Evolutionary conservation across 2,888 invertebrate species (phyloP), one percentile per base, ranked within the genome.

Genomic region (Xylota segnis): DNA sequence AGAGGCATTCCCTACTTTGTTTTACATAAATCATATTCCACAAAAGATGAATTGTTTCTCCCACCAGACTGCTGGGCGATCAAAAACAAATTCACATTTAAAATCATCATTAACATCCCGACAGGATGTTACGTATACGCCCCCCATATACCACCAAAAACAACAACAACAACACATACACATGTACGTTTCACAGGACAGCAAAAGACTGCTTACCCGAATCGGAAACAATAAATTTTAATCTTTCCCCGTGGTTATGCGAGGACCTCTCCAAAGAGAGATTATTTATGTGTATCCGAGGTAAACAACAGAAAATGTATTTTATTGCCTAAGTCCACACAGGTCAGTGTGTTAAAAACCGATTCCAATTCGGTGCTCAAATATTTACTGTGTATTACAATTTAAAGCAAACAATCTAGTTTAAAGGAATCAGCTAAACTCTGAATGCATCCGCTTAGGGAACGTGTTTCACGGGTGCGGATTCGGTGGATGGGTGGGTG

Each of bases 151-250:
- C n/a, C n/a, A n/a, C n/a, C n/a, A n/a, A n/a, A 9, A n/a, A 23
- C 23, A 23, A 1, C 23, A 23, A 23, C 23, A 3, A 23, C 23
- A 23, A 23, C 23, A 23, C 23, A 23, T 3, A 23, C n/a, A 10
- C 7, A 14, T 29, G 9, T n/a, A n/a, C n/a, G 23, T 23, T 3
- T 2, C 23, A 6, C 23, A 40, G 3, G 12, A 16, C 23, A 16
- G n/a, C n/a, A 54, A 50, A 27, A 32, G 50, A 65, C 43, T 40
- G 43, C 65, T 52, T 43, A 58, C 29, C 43, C 29, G 47, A 47
- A 78, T 47, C 61, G 54, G 37, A 59, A 81, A 52, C 68, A 68
- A 81, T 81, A 81, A 75, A 81, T 81, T 75, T 59, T 81, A 68
- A 81, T 75, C 52, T 56, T 61, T 81, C 68, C 54, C 61, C 29